Percentiles rank a stretch among this genome's conserved stretches.
Evolutionary conservation across 2,888 invertebrate species (phyloP).

Genomic region (Orchesella flavescens): DNA sequence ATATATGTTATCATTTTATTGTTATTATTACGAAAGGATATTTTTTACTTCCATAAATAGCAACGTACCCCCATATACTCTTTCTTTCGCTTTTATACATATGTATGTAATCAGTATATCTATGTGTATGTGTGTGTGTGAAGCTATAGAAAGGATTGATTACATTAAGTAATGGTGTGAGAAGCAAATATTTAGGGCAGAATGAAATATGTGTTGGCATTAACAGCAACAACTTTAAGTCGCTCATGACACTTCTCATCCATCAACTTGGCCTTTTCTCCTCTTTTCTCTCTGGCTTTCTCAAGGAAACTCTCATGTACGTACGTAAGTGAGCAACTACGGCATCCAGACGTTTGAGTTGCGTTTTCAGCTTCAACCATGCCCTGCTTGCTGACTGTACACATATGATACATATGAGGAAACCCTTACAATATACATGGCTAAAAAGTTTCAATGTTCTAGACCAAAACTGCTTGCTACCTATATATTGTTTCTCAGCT

Average conservation of each 20-base stretch:
- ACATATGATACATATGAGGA: too few relatives aligned
- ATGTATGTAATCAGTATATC: neutral
- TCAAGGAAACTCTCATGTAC: neutral
- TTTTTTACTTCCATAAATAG: conserved; percentile 34
- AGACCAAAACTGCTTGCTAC: too few relatives aligned
- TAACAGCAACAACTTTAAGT: conserved; percentile 70
- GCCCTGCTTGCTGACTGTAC: too few relatives aligned
- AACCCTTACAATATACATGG: too few relatives aligned
- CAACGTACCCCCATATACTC: neutral
- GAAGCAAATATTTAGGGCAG: conserved; percentile 70
- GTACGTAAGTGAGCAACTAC: neutral
- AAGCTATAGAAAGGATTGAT: conserved; percentile 61
- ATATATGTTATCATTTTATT: neutral
- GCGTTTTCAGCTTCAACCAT: too few relatives aligned
- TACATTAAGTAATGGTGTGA: conserved; percentile 66
- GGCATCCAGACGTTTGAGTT: too few relatives aligned
- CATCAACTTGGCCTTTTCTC: conserved; percentile 65
- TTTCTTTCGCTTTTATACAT: neutral
- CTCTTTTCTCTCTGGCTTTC: conserved; percentile 18
- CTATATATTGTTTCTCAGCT: too few relatives aligned
- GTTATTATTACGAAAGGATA: conserved; percentile 33
- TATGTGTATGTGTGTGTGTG: neutral
- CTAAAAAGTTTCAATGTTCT: too few relatives aligned
- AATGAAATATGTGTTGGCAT: conserved; percentile 70
- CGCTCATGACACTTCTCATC: conserved; percentile 69